A percentile compares a stretch with the other conserved stretches of the same genome.
Evolutionary conservation across 2,113 vertebrate species (phyloP).

Genomic region (Vulpes lagopus): DNA sequence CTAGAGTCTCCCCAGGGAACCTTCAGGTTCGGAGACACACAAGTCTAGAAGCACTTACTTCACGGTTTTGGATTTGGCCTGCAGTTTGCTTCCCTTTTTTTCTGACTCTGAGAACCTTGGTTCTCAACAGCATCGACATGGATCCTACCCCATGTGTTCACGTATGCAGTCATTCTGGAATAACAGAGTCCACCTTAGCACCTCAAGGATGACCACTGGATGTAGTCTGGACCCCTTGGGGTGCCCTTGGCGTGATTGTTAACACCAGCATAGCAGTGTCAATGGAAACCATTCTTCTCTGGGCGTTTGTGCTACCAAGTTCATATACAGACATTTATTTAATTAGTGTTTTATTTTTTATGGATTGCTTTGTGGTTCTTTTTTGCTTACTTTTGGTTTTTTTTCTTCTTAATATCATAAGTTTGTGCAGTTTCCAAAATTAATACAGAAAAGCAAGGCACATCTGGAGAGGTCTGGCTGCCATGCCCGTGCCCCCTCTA

Average conservation of each 20-base stretch:
- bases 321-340: neutral
- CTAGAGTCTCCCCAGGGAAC: neutral
- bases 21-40: neutral
- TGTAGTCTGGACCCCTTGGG: rapidly evolving
- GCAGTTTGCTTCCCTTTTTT: neutral
- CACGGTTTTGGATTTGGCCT: rapidly evolving
- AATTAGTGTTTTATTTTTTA: neutral
- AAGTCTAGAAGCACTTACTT: neutral
- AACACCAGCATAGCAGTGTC: rapidly evolving
- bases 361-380: neutral
- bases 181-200: rapidly evolving
- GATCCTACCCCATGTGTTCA: rapidly evolving
- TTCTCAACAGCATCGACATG: neutral
- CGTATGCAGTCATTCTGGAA: rapidly evolving
- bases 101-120: neutral
- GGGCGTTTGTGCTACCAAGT: neutral
- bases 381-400: neutral
- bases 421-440: neutral
- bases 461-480: neutral
- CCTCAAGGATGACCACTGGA: rapidly evolving
- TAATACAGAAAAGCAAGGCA: neutral
- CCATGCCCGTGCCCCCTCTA: rapidly evolving
- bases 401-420: neutral
- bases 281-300: neutral
- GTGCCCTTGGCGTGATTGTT: neutral